Evolutionary conservation across 2,797 vertebrate genomes (phyloP).

Genomic region (Sciurus vulgaris): DNA sequence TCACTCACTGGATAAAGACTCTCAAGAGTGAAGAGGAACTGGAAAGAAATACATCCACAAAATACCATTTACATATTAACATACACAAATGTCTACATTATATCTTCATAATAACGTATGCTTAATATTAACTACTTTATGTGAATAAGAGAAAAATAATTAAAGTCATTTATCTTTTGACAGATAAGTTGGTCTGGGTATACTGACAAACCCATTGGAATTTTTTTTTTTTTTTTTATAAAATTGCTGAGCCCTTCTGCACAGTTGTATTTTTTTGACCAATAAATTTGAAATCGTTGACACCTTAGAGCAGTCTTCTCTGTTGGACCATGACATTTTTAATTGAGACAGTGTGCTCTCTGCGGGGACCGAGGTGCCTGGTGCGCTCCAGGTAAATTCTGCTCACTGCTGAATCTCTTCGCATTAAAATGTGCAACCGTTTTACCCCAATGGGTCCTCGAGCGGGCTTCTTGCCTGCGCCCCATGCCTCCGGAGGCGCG

Average conservation of each 20-base stretch:
- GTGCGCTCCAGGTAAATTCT: background rate
- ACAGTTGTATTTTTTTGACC: background rate
- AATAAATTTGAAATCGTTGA: conserved; percentile 38
- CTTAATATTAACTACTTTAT: background rate
- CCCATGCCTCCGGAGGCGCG: accelerated
- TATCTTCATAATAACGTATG: background rate
- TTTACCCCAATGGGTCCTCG: background rate
- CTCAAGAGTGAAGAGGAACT: no score
- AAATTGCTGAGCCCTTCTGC: background rate
- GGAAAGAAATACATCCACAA: background rate
- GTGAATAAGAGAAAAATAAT: background rate
- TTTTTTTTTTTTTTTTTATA: background rate
- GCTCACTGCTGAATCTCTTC: background rate
- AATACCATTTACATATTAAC: background rate
- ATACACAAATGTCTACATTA: background rate
- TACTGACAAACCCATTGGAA: background rate
- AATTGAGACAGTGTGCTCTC: conserved; percentile 54
- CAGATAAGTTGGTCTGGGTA: background rate
- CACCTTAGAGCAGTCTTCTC: conserved; percentile 10
- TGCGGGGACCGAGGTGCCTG: background rate
- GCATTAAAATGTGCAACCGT: background rate
- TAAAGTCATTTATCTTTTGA: background rate
- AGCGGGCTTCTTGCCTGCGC: background rate
- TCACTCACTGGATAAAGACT: background rate
- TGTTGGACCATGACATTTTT: background rate